phyloP scores from a whole-genome alignment of 37 sponge, comb jelly and placozoan genomes.

The Ephydatia muelleri region DNA sequence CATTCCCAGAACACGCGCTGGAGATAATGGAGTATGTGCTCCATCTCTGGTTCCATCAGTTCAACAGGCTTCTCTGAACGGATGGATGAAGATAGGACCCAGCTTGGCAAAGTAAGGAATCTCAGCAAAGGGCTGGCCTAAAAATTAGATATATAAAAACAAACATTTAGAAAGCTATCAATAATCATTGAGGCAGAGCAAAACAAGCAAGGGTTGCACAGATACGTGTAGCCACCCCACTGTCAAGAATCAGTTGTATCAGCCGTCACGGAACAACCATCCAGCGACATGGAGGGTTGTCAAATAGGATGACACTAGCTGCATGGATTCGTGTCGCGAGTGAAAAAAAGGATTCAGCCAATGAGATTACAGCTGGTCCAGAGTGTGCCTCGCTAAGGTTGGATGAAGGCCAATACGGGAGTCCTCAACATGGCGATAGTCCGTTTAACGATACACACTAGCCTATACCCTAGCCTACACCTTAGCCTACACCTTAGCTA shows the following conservation, averaged over 20 bases:
- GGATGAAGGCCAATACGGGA: not conserved
- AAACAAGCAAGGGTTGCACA: too few relatives aligned
- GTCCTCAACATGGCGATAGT: not conserved
- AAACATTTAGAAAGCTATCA: not conserved
- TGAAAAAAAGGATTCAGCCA: not conserved
- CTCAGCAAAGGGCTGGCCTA: conserved; percentile 83
- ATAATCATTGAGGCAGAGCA: not conserved
- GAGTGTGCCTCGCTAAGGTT: not conserved
- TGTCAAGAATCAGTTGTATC: not conserved
- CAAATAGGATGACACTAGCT: not conserved
- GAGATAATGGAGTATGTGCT: conserved; percentile 93
- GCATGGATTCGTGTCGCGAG: not conserved
- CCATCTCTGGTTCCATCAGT: conserved; percentile 95
- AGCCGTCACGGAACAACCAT: not conserved
- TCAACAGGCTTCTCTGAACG: conserved; percentile 84
- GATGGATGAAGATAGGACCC: conserved; percentile 96
- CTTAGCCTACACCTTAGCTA: too few relatives aligned
- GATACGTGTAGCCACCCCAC: too few relatives aligned
- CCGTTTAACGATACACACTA: too few relatives aligned
- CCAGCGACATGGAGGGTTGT: not conserved
- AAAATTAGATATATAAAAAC: not conserved
- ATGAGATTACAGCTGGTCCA: not conserved
- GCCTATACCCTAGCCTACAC: too few relatives aligned
- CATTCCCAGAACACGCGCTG: conserved; percentile 85
- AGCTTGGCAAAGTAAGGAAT: conserved; percentile 84